A percentile compares a stretch with the other conserved stretches of the same genome.
Evolutionary conservation across 2,113 vertebrate genomes (phyloP).

Genomic region (Solea senegalensis): DNA sequence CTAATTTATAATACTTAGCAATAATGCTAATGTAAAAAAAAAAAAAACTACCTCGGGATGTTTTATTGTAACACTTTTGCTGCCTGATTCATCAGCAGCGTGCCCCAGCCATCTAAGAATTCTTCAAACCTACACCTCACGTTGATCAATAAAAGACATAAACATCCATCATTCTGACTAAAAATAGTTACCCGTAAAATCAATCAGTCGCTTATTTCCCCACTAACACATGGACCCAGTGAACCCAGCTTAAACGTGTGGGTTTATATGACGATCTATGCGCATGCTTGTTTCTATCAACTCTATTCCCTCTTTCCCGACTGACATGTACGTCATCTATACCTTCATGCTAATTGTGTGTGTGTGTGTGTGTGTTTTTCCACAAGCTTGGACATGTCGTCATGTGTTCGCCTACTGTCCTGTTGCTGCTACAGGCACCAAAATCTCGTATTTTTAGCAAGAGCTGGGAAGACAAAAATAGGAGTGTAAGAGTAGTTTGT

Average conservation of each 20-base stretch:
- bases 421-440: conserved; percentile 66
- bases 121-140: conserved; percentile 58
- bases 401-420: conserved; percentile 63
- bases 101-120: conserved; percentile 33
- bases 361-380: not conserved
- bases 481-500: conserved; percentile 33
- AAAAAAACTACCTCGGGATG: conserved; percentile 46
- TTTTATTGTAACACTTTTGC: conserved; percentile 61
- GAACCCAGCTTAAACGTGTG: conserved; percentile 46
- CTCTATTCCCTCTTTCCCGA: conserved; percentile 45
- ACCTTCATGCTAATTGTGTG: conserved; percentile 8
- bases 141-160: conserved; percentile 78
- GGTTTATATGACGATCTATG: conserved; percentile 26
- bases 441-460: conserved; percentile 55
- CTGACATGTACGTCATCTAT: conserved; percentile 39
- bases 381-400: conserved; percentile 63
- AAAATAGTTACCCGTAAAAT: conserved; percentile 75
- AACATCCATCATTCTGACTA: conserved; percentile 78
- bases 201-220: conserved; percentile 71
- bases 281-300: conserved; percentile 33
- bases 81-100: conserved; percentile 68
- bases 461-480: conserved; percentile 48
- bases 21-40: conserved; percentile 71
- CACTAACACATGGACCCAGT: conserved; percentile 50
- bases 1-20: conserved; percentile 71